A percentile compares a stretch with the other conserved stretches of the same genome.
Evolutionary conservation across 2,113 vertebrate species (phyloP).

Genomic region (Hyperopisus bebe): DNA sequence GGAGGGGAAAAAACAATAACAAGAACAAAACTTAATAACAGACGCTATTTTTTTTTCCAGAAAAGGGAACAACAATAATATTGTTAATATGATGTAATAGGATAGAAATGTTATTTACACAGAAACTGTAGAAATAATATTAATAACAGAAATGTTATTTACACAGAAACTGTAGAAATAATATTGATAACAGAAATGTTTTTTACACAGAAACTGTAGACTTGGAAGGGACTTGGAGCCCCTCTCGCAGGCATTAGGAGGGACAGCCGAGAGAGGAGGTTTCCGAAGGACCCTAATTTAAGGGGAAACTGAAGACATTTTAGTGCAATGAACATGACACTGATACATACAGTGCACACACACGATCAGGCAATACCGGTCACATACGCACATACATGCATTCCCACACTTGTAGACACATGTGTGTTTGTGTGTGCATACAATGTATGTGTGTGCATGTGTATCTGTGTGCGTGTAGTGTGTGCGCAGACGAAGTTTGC

Average conservation of each 20-base stretch:
- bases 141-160: constrained; percentile 60
- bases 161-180: constrained; percentile 77
- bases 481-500: constrained; percentile 19
- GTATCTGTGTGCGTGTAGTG: constrained; percentile 4
- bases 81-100: constrained; percentile 26
- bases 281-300: constrained; percentile 38
- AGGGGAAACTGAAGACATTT: constrained; percentile 48
- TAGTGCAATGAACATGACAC: constrained; percentile 61
- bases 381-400: constrained; percentile 11
- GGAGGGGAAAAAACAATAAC: constrained; percentile 53
- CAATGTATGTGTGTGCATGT: constrained; percentile 16
- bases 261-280: constrained; percentile 41
- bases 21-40: constrained; percentile 59
- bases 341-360: constrained; percentile 51
- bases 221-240: constrained; percentile 48
- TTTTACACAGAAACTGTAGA: constrained; percentile 76
- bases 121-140: constrained; percentile 53
- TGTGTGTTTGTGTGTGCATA: constrained; percentile 3
- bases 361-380: constrained; percentile 29
- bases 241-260: constrained; percentile 43
- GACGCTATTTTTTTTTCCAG: constrained; percentile 67
- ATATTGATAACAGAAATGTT: constrained; percentile 60
- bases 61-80: constrained; percentile 65
- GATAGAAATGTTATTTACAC: constrained; percentile 67
- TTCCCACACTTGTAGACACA: neutral